Evolutionary conservation across 2,113 vertebrate genomes (phyloP), one percentile per base, ranked within the genome.

Genomic region (Oxygymnocypris stewartii): DNA sequence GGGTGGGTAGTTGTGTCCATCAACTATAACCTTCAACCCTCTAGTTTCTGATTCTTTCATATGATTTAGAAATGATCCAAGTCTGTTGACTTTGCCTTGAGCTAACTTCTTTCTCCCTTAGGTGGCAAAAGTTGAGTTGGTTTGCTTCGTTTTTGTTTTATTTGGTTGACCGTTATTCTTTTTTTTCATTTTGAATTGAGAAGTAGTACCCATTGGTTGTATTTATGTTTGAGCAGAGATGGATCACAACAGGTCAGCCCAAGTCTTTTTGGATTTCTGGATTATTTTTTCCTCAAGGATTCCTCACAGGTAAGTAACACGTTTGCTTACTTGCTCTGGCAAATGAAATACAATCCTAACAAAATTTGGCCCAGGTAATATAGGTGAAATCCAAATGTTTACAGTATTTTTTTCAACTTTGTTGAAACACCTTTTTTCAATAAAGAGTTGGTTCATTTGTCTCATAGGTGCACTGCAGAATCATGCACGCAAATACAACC

Each of bases 201-300:
- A 11, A 35, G 40, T 20, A 78, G 49, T 35, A 65, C 8, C 4
- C 2, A 40, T 51, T 28, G 42, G 0, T 80, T n/a, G 20, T 40
- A 6, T 65, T 13, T 76, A 20, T 85, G 84, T 86, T 35, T 77
- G 16, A 40, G 25, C 77, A 96, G 94, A 88, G 74, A 31, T 96
- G 94, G 94, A 95, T 96, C 89, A 92, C 85, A 86, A 90, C 85
- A 40, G 95, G 95, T 79, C 93, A 92, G 49, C 94, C 95, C 8
- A 96, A 93, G 87, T 96, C 94, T 82, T 96, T 95, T 88, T 97
- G 94, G 94, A 95, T 96, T 85, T 95, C 94, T 0, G 93, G 90
- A 82, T 96, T 97, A 91, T 96, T 95, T 94, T 96, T 97, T 59
- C 95, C 94, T 86, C 93, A 94, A 91, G 95, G 95, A 88, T 96